These are phyloP conservation scores for Rousettus leschenaultii DNA, from an alignment of 2,113 vertebrate genomes.

Conservation along the genomic window DNA sequence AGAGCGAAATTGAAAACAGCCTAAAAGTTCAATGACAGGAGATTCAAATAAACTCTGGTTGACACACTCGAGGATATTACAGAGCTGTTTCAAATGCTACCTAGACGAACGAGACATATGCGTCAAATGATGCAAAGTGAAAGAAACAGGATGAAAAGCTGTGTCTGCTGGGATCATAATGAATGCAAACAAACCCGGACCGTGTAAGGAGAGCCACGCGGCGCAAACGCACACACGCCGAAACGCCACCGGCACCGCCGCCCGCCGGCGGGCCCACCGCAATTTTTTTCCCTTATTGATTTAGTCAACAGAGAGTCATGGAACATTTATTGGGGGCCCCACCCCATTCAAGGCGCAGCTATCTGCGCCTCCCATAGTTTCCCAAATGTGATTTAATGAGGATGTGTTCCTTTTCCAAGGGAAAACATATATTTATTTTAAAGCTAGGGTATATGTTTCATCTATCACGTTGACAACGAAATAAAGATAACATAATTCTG, in stretches of 20 bases:
- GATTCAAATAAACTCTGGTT: neutral
- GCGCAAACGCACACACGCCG: neutral
- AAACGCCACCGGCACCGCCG: neutral
- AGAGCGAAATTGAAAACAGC: neutral
- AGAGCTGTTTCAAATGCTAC: neutral
- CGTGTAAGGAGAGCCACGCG: rapidly evolving
- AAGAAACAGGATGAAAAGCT: neutral
- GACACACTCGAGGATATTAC: neutral
- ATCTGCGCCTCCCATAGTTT: neutral
- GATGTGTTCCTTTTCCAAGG: neutral
- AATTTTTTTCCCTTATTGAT: rapidly evolving
- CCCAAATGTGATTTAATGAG: neutral
- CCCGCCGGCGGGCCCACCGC: rapidly evolving
- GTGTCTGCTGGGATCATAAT: neutral
- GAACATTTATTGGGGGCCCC: neutral
- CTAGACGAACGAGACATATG: neutral
- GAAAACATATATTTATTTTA: neutral
- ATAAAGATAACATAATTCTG: neutral
- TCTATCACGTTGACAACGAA: neutral
- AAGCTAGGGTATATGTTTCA: neutral
- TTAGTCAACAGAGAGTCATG: neutral
- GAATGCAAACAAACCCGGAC: neutral
- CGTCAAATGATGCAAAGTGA: neutral
- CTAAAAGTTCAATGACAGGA: neutral
- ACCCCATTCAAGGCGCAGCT: neutral